Conservation (phyloP, 2,888 invertebrate genomes). For the Diadromus collaris region DNA sequence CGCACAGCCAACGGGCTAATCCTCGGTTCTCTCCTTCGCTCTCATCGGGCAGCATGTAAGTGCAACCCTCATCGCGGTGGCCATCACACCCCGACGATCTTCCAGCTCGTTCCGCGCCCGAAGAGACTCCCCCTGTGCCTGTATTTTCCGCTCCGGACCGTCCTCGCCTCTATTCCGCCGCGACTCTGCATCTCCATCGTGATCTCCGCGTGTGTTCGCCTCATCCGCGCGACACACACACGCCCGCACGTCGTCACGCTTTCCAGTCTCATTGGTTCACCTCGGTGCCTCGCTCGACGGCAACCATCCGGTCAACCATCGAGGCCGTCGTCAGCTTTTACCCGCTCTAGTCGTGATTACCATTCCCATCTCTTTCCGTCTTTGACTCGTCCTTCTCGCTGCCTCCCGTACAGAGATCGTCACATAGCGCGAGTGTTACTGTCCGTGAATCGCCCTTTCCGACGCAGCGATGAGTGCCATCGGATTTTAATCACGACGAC, state of each 20-base stretch:
- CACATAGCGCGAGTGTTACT: conserved; percentile 11
- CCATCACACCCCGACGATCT: conserved; percentile 11
- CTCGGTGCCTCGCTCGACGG: conserved; percentile 12
- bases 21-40: conserved; percentile 20
- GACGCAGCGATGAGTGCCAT: conserved; percentile 53
- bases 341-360: conserved; percentile 12
- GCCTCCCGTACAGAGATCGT: conserved; percentile 8
- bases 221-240: neutral
- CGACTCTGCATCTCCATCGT: neutral
- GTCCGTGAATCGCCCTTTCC: conserved; percentile 40
- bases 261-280: conserved; percentile 17
- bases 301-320: conserved; percentile 15
- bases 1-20: conserved; percentile 9
- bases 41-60: neutral
- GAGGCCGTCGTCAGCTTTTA: conserved; percentile 30
- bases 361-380: conserved; percentile 38
- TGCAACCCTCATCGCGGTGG: conserved; percentile 11
- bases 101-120: conserved; percentile 9
- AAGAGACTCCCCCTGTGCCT: neutral
- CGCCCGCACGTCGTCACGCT: neutral
- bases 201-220: neutral
- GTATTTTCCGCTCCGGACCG: conserved; percentile 16
- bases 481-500: conserved; percentile 60
- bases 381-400: conserved; percentile 26
- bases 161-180: neutral